phyloP scores from a whole-genome alignment of 2,797 vertebrate species.

The Acanthopagrus latus region DNA sequence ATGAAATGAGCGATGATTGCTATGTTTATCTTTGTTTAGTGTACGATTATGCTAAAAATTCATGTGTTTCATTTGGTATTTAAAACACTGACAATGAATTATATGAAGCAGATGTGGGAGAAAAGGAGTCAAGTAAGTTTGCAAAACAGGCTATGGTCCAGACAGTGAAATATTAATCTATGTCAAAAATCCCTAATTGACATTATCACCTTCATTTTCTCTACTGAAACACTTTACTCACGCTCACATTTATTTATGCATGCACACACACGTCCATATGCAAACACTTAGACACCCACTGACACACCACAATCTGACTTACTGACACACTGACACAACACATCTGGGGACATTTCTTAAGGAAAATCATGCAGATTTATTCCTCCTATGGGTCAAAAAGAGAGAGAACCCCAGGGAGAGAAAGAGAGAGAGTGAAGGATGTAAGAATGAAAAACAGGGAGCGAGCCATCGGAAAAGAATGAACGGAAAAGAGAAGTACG shows the following conservation, averaged over 20 bases:
- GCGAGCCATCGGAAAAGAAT: constrained; percentile 22
- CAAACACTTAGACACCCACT: constrained; percentile 47
- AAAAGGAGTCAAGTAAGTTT: not conserved
- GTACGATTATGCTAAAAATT: not conserved
- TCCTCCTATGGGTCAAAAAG: constrained; percentile 76
- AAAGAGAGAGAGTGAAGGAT: constrained; percentile 28
- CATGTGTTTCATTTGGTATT: not conserved
- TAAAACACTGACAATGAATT: not conserved
- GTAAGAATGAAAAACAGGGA: constrained; percentile 34
- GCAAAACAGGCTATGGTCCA: not conserved
- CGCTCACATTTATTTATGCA: constrained; percentile 24
- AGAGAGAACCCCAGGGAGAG: constrained; percentile 50
- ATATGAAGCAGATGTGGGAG: no score
- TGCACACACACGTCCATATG: constrained; percentile 30
- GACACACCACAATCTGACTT: constrained; percentile 61
- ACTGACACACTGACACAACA: constrained; percentile 73
- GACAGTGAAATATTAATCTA: not conserved
- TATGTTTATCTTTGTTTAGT: not conserved
- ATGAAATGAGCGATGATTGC: no score
- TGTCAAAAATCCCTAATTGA: constrained; percentile 1
- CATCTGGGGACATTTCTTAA: constrained; percentile 74
- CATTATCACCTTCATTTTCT: constrained; percentile 6
- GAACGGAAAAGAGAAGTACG: constrained; percentile 49
- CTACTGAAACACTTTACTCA: constrained; percentile 10
- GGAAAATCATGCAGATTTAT: constrained; percentile 82